Evolutionary conservation across 1,140 invertebrate genomes (phyloP), one percentile per base, ranked within the genome.

Genomic region (Drosophila neocordata): DNA sequence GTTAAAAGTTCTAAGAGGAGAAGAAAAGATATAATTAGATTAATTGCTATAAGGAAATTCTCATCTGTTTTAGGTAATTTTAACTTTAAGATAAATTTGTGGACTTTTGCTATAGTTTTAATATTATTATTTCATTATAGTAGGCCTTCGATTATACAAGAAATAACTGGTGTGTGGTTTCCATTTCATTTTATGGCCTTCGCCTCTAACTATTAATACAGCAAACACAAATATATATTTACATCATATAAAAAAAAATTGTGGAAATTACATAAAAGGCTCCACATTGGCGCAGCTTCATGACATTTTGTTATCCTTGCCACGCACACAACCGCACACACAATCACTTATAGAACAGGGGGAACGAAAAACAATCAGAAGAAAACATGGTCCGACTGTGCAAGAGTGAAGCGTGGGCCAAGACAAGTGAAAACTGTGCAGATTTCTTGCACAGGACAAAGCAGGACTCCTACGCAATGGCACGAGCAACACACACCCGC

Each of bases 261-360:
- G 82, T 76, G 68, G 41, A 73, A 88, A 87, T 88, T 88, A 88
- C 79, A 88, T 87, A 88, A 88, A 75, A 82, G 53, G 82, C 82
- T 85, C 82, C 82, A 87, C 82, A 78, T 88, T 85, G 82, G 82
- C 82, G 82, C 78, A 72, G 74, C 65, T 27, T 69, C 61, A 73
- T 87, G 78, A 69, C 82, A 87, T 77, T 81, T 60, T 81, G 73
- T 87, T 85, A 75, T 87, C 74, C 81, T 69, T 74, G 60, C 60
- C 56, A 37, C 61, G 5, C 44, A 70, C 51, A 59, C 34, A 59
- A 31, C 27, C 27, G 27, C 35, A 55, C 31, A 20, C 22, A 44
- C 55, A 59, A 18, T 8, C 20, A 22, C n/a, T 53, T 34, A 44
- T 13, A 35, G 37, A n/a, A 20, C 5, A 15, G 7, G 48, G 12